Base-by-base conservation (phyloP, 2,888 invertebrate genomes). In the Lasius platythorax region DNA sequence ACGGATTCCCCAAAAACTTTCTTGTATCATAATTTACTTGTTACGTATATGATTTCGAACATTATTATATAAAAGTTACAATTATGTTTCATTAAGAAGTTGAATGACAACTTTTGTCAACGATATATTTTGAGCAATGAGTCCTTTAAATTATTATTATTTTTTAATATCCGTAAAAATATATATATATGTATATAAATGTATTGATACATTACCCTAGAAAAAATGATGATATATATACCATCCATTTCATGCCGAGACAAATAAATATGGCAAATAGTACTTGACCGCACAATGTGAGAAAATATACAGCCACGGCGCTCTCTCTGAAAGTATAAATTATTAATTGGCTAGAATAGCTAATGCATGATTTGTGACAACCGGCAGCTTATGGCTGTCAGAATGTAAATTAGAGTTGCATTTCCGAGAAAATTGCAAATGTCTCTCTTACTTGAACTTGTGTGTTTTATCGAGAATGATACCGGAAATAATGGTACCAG, bases 401-500 rank as follows among this genome's bases (percentile, higher is more conserved):
- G 11, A 43, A 0, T 23, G 23, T 28, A 50, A n/a, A n/a, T n/a
- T n/a, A n/a, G n/a, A n/a, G n/a, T n/a, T n/a, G n/a, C 33, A 28
- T 15, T 43, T 53, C 6, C 28, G 18, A 76, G 3, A 73, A 50
- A 87, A 64, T 61, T 67, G 79, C 1, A 37, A 40, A 53, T 30
- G 0, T 70, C 3, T 23, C 11, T 83, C 96, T 94, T 93, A 96
- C 96, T 97, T 97, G 95, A 96, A 97, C 83, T 95, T 95, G 90
- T 96, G 96, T 3, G 97, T 97, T 91, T 95, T 96, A 93, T 97
- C 97, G 30, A 97, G 95, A 92, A 96, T 95, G 66, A 96, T 92
- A 8, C 97, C 97, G 87, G 96, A 96, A 11, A 96, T 94, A 11
- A 97, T 95, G 0, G 97, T 96, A 5, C 97, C 97, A 8, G 96